Evolutionary conservation across 2,888 invertebrate genomes (phyloP), one percentile per base, ranked within the genome.

Genomic region (Drosophila yooni): DNA sequence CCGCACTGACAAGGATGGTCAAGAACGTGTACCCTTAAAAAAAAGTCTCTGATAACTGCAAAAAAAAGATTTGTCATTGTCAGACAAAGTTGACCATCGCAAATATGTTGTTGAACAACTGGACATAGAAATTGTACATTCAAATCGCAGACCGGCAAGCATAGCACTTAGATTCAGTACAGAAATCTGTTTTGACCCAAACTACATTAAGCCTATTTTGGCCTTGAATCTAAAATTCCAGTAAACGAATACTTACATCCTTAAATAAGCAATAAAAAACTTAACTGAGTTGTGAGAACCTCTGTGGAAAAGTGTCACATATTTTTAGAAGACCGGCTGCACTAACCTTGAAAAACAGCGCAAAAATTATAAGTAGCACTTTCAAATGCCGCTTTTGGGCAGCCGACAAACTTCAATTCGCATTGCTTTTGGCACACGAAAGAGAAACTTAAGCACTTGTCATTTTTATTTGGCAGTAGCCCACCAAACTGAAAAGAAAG

Each of bases 381-480:
- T 60, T 73, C 36, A 21, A 67, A 70, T 73, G 46, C 57, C 57
- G 34, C 67, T 75, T 71, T 73, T 61, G 70, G 51, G 52, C 66
- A 50, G 74, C 56, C 56, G 62, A 62, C 74, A 78, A 78, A 75
- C 34, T 61, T 40, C 50, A 69, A 68, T 85, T 80, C 80, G 71
- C 77, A 77, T 69, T 77, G 71, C 80, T 81, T 86, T 76, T 81
- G 84, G 79, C 87, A 67, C 80, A 76, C 77, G 74, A 87, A 89
- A 85, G 85, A 85, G 85, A 85, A 85, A 85, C 73, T 83, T 80
- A 51, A 65, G 74, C 86, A 85, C 74, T 76, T 74, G 69, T 62
- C 48, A 64, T 62, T 51, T 60, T 50, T 33, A 62, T 68, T 73
- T 77, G 74, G 69, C 71, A 68, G 62, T 46, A 67, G 64, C 60